These are phyloP conservation scores for Archaeoteleia sp. DNA, from an alignment of 2,888 invertebrate genomes.

Conservation along the genomic window DNA sequence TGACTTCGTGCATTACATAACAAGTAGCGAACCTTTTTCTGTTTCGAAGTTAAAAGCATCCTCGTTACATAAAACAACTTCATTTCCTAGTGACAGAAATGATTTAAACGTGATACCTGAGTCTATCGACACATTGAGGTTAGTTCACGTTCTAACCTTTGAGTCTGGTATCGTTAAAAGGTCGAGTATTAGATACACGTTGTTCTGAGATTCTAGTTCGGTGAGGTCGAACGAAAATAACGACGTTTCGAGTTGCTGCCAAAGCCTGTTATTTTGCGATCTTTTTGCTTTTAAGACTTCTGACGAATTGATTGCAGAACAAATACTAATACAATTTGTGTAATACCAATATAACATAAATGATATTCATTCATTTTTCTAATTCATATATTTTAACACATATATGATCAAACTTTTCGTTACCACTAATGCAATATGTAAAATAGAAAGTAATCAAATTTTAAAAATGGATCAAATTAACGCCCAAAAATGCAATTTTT, in stretches of 20 bases:
- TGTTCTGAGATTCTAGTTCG: conserved; percentile 44
- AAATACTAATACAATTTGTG: too few relatives aligned
- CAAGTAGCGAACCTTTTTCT: too few relatives aligned
- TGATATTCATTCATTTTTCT: too few relatives aligned
- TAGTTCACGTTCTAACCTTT: conserved; percentile 52
- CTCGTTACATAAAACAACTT: conserved; percentile 2
- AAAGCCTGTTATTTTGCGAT: conserved; percentile 9
- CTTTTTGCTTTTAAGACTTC: background rate
- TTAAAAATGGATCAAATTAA: too few relatives aligned
- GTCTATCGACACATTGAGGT: conserved; percentile 49
- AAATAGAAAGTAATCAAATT: too few relatives aligned
- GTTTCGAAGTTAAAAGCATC: background rate
- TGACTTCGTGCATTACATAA: too few relatives aligned
- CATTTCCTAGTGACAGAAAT: conserved; percentile 44
- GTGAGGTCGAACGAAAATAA: conserved; percentile 48
- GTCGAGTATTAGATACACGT: conserved; percentile 60
- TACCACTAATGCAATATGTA: too few relatives aligned
- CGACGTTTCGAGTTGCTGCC: conserved; percentile 45
- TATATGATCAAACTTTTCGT: too few relatives aligned
- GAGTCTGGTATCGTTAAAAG: conserved; percentile 57
- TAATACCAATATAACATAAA: too few relatives aligned
- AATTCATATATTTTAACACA: too few relatives aligned
- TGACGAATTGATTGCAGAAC: too few relatives aligned
- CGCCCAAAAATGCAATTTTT: too few relatives aligned
- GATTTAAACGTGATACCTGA: conserved; percentile 36